These are phyloP conservation scores for Nannospalax galili DNA, from an alignment of 2,113 vertebrate species.

Conservation along the genomic window DNA sequence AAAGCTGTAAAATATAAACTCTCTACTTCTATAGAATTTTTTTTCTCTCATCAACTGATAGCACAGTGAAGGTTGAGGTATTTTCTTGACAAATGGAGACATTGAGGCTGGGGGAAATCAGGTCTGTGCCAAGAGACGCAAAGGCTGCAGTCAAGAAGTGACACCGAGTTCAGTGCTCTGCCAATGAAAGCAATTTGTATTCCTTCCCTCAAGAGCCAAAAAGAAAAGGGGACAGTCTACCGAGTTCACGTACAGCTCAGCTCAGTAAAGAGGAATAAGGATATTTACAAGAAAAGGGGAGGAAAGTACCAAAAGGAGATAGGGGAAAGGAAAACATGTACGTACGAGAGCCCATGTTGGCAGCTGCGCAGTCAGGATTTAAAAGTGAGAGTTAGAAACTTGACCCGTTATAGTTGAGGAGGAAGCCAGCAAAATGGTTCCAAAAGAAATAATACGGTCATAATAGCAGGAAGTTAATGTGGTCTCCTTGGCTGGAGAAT, in stretches of 20 bases:
- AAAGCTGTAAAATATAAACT: neutral
- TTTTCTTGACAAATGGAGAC: constrained; percentile 8
- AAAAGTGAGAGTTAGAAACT: neutral
- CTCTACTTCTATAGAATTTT: neutral
- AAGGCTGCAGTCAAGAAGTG: neutral
- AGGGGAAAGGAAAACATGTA: too few species aligned
- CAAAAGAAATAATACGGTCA: neutral
- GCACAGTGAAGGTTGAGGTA: neutral
- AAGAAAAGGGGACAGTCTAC: neutral
- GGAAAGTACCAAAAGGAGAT: neutral
- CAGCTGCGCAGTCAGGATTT: neutral
- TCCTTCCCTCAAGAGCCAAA: neutral
- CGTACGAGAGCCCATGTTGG: neutral
- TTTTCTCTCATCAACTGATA: neutral
- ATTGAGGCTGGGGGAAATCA: neutral
- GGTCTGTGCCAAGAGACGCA: neutral
- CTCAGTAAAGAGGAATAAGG: neutral
- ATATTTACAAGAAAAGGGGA: neutral
- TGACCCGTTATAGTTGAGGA: neutral
- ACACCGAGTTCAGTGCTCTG: neutral
- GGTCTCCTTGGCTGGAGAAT: neutral
- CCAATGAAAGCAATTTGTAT: neutral
- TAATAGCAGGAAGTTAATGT: neutral
- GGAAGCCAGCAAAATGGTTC: constrained; percentile 28
- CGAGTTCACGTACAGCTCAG: neutral